phyloP scores from a whole-genome alignment of 2,113 vertebrate species.

The Paradoxurus hermaphroditus region DNA sequence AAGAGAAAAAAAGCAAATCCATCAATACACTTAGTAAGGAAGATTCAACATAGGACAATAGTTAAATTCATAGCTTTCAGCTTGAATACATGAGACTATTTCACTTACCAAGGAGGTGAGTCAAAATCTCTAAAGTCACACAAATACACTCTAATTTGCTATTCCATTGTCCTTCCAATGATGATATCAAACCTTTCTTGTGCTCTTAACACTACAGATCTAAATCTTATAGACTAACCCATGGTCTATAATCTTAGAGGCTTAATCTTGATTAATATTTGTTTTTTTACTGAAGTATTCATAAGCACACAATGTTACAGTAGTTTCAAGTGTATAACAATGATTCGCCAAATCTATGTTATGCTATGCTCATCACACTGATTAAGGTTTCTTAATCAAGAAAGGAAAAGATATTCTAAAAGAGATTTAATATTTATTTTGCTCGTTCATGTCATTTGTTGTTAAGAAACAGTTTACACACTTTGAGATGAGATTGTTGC shows the following conservation, averaged over 20 bases:
- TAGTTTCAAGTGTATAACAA: background rate
- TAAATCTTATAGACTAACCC: slow-evolving; percentile 1
- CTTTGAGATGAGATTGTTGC: background rate
- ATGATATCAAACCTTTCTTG: background rate
- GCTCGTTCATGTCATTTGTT: background rate
- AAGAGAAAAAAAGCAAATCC: slow-evolving; percentile 68
- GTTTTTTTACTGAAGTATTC: background rate
- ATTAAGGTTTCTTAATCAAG: background rate
- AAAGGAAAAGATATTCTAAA: background rate
- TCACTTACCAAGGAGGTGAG: slow-evolving; percentile 42
- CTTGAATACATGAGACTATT: slow-evolving; percentile 36
- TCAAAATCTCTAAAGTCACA: slow-evolving; percentile 25
- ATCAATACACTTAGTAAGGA: slow-evolving; percentile 54
- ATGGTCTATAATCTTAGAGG: background rate
- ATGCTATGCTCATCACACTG: background rate
- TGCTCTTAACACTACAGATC: background rate
- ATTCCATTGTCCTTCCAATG: background rate
- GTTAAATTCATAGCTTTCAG: slow-evolving; percentile 55
- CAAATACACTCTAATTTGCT: slow-evolving; percentile 23
- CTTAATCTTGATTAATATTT: background rate
- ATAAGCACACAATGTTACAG: background rate
- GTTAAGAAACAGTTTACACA: slow-evolving; percentile 16
- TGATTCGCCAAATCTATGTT: background rate
- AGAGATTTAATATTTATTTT: slow-evolving; percentile 8
- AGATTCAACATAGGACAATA: slow-evolving; percentile 19